Base-by-base conservation (phyloP, 92 coral and sea anemone genomes). In the Palythoa grandis region DNA sequence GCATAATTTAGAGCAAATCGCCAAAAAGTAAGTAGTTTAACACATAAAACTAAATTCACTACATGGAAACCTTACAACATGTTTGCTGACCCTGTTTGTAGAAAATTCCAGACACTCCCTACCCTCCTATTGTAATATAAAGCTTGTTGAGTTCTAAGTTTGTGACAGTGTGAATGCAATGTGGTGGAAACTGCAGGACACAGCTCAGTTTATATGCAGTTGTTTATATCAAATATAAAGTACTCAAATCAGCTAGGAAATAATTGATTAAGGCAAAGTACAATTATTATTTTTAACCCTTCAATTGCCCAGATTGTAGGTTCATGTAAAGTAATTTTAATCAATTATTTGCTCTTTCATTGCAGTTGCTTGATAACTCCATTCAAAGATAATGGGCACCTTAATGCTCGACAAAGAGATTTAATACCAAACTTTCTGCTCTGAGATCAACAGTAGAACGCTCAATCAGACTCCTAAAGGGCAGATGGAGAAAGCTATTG, bases 301-400 rank as follows among this genome's bases (percentile, higher is more conserved):
- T 67, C 15, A 67, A 11, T 67, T 67, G 3, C 72, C 72, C 8
- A 24, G 13, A 67, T 24, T 67, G 72, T 20, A 20, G 37, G 37
- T 67, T 20, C 38, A 20, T 67, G 35, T 67, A 20, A 5, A 20
- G 3, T 67, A 67, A 24, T 12, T 57, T 0, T 57, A 57, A 57
- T 57, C n/a, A 17, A 57, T 67, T 24, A 40, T n/a, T 40, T 72
- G 57, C 22, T 47, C 23, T 40, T 72, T 16, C 15, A 72, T 70
- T 70, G 24, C 48, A 70, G 78, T 0, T 92, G 95, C 92, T 84
- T 93, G 24, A 91, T 93, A 1, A 86, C 89, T 1, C 96, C 96
- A 37, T 91, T 86, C 39, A 61, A 89, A 68, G 84, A 91, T 38
- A 89, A 93, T 86, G 97, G 96, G 9, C 85, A 87, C 74, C 70